These are phyloP conservation scores for Leptinotarsa lineolata DNA, from an alignment of 1,140 invertebrate genomes.

Conservation along the genomic window DNA sequence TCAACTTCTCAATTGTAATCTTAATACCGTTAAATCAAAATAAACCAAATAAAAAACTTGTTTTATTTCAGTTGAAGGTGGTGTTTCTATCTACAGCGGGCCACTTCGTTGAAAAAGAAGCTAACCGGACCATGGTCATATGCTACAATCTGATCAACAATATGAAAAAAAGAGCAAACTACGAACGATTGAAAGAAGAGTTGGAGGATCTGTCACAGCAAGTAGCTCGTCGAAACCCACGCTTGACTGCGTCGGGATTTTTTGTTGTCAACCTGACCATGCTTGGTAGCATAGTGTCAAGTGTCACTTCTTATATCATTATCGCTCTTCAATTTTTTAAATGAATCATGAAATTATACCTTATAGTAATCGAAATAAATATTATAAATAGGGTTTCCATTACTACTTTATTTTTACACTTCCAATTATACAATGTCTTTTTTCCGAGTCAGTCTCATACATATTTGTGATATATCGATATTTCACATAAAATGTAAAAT, in stretches of 20 bases:
- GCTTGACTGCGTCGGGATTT: constrained; percentile 9
- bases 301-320: constrained; percentile 5
- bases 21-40: no score
- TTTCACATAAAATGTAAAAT: no score
- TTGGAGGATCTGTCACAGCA: constrained; percentile 15
- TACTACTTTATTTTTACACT: no score
- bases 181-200: neutral
- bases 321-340: neutral
- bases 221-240: neutral
- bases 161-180: neutral
- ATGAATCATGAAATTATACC: no score
- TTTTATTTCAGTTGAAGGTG: constrained; percentile 1
- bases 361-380: no score
- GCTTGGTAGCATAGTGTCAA: neutral
- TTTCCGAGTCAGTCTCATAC: no score
- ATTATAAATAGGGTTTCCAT: no score
- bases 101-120: neutral
- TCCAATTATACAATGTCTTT: no score
- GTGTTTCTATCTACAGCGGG: neutral
- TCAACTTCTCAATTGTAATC: no score
- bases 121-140: neutral
- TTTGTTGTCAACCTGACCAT: neutral
- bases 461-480: no score
- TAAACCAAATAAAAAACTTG: no score
- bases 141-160: constrained; percentile 7